Percentiles rank a stretch among this genome's conserved stretches.
Conservation (phyloP, 1,140 invertebrate species). For the Cherax destructor region DNA sequence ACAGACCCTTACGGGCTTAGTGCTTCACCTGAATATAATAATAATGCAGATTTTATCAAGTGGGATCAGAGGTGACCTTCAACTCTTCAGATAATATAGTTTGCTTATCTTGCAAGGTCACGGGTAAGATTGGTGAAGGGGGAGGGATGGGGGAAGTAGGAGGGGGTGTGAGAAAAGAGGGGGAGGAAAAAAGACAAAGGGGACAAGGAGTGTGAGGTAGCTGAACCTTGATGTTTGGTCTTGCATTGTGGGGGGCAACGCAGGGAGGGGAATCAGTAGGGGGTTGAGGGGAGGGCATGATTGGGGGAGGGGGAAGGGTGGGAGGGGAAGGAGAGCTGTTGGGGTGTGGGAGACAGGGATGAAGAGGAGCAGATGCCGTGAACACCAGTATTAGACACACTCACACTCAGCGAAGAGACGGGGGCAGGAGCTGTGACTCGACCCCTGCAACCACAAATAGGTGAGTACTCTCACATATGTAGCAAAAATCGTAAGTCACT, state of each 20-base stretch:
- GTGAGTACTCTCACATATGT: too few species aligned
- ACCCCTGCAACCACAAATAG: too few species aligned
- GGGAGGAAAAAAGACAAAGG: background rate
- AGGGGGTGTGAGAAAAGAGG: background rate
- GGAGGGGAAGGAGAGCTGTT: background rate
- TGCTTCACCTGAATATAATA: too few species aligned
- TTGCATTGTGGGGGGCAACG: background rate
- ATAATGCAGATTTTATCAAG: too few species aligned
- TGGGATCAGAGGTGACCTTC: too few species aligned
- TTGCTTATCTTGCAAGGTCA: too few species aligned
- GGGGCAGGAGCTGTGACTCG: too few species aligned
- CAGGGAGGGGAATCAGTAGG: background rate
- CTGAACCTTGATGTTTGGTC: background rate
- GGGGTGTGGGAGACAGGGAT: too few species aligned
- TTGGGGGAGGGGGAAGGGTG: background rate
- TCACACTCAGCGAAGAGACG: background rate
- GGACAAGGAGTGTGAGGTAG: background rate
- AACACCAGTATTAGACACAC: background rate
- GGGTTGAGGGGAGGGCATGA: background rate
- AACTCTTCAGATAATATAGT: too few species aligned
- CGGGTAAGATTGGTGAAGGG: too few species aligned
- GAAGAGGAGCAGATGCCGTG: background rate
- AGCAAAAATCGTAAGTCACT: too few species aligned
- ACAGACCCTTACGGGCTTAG: too few species aligned
- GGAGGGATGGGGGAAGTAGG: background rate